Percentiles rank a stretch among this genome's conserved stretches.
Conservation (phyloP, 2,888 invertebrate genomes). For the Cheilosia grossa region DNA sequence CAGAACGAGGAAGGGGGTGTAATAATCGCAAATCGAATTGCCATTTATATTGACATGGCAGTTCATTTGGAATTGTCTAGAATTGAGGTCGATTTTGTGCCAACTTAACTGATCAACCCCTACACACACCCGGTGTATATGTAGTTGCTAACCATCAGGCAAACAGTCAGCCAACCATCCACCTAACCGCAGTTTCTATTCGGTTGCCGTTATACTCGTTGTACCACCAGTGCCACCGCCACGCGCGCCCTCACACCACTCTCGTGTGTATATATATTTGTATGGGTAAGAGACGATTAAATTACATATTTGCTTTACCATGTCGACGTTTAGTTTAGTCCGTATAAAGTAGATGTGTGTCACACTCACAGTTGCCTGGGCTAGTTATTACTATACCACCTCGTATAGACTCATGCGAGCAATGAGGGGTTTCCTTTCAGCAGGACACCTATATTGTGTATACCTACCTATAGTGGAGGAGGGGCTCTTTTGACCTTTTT, state of each 20-base stretch:
- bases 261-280: conserved; percentile 12
- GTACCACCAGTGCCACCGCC: not conserved
- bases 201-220: not conserved
- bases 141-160: not conserved
- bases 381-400: conserved; percentile 39
- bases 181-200: conserved; percentile 63
- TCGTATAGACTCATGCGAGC: conserved; percentile 24
- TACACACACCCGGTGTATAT: not conserved
- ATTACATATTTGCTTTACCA: conserved; percentile 66
- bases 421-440: not conserved
- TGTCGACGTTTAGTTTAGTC: conserved; percentile 48
- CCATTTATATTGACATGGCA: conserved; percentile 72
- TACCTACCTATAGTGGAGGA: not conserved
- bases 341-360: conserved; percentile 5
- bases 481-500: conserved; percentile 59
- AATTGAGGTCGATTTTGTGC: conserved; percentile 68
- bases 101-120: conserved; percentile 66
- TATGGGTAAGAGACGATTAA: conserved; percentile 37
- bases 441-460: not conserved
- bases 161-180: conserved; percentile 40
- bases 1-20: conserved; percentile 17
- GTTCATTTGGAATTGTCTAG: conserved; percentile 70
- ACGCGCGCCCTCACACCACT: not conserved
- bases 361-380: conserved; percentile 8
- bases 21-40: conserved; percentile 74